Evolutionary conservation across 2,113 vertebrate species (phyloP).

Genomic region (Thunnus thynnus): DNA sequence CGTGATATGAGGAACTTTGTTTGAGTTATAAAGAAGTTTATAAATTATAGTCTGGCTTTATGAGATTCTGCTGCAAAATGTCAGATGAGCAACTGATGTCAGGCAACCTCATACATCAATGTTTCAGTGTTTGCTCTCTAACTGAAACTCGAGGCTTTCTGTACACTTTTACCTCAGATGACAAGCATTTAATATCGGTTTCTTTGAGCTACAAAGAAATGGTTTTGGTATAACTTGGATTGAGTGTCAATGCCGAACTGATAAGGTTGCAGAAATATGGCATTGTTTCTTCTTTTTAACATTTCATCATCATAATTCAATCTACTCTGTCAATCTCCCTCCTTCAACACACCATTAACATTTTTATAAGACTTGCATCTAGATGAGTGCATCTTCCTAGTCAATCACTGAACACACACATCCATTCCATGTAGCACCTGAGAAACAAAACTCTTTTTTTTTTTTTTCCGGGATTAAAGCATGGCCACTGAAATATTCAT

Average conservation of each 20-base stretch:
- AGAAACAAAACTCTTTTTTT: constrained; percentile 5
- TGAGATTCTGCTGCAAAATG: constrained; percentile 35
- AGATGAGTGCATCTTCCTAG: background rate
- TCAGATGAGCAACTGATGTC: constrained; percentile 31
- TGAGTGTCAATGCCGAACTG: background rate
- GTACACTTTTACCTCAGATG: background rate
- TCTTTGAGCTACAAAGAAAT: constrained; percentile 8
- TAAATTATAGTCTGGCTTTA: constrained; percentile 24
- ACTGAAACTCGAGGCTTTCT: background rate
- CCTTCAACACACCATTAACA: constrained; percentile 29
- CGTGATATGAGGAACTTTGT: constrained; percentile 15
- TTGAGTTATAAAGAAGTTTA: background rate
- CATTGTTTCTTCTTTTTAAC: constrained; percentile 1
- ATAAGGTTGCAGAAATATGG: background rate
- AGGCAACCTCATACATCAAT: constrained; percentile 31
- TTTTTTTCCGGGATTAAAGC: background rate
- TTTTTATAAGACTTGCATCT: constrained; percentile 26
- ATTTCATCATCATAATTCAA: constrained; percentile 9
- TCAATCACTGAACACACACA: background rate
- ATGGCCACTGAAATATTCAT: background rate
- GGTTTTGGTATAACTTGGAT: background rate
- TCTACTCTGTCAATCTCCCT: constrained; percentile 19
- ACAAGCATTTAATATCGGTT: constrained; percentile 28
- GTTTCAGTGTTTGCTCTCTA: constrained; percentile 32
- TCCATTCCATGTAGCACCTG: background rate